phyloP scores from a whole-genome alignment of 2,113 vertebrate genomes.

The Nibea coibor region DNA sequence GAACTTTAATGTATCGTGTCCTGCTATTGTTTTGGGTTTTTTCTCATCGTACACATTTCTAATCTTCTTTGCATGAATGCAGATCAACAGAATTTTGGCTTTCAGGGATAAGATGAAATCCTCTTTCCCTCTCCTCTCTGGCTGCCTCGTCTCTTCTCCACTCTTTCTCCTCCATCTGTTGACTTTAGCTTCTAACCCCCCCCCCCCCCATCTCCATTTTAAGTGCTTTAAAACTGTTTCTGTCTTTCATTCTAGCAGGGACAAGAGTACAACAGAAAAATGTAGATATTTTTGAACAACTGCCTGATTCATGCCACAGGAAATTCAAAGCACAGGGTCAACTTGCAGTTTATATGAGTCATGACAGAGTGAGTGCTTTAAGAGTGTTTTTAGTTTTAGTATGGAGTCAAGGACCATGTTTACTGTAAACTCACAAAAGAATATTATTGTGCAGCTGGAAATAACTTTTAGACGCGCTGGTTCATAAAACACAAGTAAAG shows the following conservation, averaged over 20 bases:
- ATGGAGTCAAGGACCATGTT: not conserved
- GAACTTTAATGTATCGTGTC: not conserved
- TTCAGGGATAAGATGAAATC: constrained; percentile 42
- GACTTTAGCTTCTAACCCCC: not conserved
- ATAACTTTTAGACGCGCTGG: not conserved
- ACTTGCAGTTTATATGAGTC: not conserved
- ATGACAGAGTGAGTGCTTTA: not conserved
- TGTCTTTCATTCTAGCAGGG: not conserved
- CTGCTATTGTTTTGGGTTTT: constrained; percentile 6
- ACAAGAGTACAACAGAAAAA: not conserved
- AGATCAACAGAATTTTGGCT: constrained; percentile 41
- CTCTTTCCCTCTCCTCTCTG: constrained; percentile 1
- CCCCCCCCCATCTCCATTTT: not conserved
- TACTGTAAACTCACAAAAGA: not conserved
- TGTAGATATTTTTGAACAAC: not conserved
- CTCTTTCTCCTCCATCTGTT: constrained; percentile 16
- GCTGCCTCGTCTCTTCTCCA: not conserved
- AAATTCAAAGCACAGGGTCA: not conserved
- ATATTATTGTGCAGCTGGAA: not conserved
- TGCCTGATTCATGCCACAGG: not conserved
- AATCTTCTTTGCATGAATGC: constrained; percentile 51
- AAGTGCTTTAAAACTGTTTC: not conserved
- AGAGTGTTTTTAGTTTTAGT: too few relatives aligned
- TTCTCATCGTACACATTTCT: constrained; percentile 23
- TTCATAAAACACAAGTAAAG: not conserved